Conservation (phyloP, 2,888 invertebrate species). For the Cheilosia vulpina region DNA sequence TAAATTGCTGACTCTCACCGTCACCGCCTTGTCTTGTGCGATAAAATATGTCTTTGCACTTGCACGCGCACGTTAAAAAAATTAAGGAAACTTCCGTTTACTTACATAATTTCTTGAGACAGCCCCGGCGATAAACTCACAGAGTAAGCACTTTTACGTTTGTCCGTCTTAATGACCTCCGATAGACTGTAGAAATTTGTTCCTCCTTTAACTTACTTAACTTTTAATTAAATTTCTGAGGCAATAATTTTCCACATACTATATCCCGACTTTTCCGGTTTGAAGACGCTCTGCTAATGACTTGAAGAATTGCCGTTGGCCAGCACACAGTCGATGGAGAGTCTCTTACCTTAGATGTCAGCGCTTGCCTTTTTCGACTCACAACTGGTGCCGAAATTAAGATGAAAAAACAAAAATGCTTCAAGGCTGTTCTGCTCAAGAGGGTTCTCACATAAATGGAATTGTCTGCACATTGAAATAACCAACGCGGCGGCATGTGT, state of each 20-base stretch:
- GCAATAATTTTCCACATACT: slow-evolving; percentile 66
- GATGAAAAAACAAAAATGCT: slow-evolving; percentile 8
- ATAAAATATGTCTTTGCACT: background rate
- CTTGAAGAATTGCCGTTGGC: slow-evolving; percentile 38
- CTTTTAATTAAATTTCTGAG: slow-evolving; percentile 68
- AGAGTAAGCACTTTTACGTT: slow-evolving; percentile 40
- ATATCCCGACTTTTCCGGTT: slow-evolving; percentile 35
- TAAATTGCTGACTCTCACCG: background rate
- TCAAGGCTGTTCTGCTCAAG: slow-evolving; percentile 14
- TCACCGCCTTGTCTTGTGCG: background rate
- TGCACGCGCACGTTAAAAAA: slow-evolving; percentile 3
- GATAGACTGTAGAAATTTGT: slow-evolving; percentile 25
- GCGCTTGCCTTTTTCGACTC: slow-evolving; percentile 4
- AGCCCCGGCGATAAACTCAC: slow-evolving; percentile 21
- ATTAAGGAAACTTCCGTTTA: slow-evolving; percentile 43
- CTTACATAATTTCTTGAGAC: slow-evolving; percentile 40
- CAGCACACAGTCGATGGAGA: slow-evolving; percentile 7
- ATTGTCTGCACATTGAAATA: slow-evolving; percentile 49
- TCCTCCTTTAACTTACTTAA: slow-evolving; percentile 25
- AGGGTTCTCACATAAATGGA: slow-evolving; percentile 51
- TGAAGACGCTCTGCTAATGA: slow-evolving; percentile 45
- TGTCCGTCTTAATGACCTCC: slow-evolving; percentile 33
- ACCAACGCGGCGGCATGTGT: slow-evolving; percentile 22
- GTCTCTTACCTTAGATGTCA: background rate
- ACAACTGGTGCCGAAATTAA: slow-evolving; percentile 10